Evolutionary conservation across 2,888 invertebrate genomes (phyloP).

Genomic region (Eupithecia subfuscata): DNA sequence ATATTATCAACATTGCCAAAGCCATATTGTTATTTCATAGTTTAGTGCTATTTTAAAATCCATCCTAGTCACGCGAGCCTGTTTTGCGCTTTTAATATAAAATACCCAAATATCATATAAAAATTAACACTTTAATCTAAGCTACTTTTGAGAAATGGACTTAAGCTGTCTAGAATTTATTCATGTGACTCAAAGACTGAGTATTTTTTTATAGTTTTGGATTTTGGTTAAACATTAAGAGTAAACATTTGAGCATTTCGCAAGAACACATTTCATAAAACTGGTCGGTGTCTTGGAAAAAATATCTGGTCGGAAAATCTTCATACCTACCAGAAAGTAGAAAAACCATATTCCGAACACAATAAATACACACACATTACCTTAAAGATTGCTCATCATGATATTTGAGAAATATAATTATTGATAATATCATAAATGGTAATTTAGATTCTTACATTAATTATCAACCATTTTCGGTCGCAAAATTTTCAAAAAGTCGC

Average conservation of each 20-base stretch:
- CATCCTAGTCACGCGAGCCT: constrained; percentile 53
- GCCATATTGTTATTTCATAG: constrained; percentile 21
- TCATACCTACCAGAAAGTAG: no score
- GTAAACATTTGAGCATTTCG: constrained; percentile 36
- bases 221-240: constrained; percentile 38
- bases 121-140: constrained; percentile 28
- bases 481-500: no score
- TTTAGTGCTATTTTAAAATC: constrained; percentile 16
- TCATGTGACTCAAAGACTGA: constrained; percentile 54
- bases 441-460: no score
- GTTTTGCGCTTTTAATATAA: constrained; percentile 34
- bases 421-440: neutral
- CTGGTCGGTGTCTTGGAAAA: neutral
- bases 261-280: neutral
- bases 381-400: neutral
- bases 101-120: constrained; percentile 32
- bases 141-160: constrained; percentile 32
- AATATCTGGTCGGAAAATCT: neutral
- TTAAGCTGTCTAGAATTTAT: constrained; percentile 41
- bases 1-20: constrained; percentile 17
- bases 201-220: constrained; percentile 45
- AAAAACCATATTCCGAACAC: no score
- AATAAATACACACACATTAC: neutral
- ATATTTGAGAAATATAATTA: neutral
- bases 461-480: no score